phyloP scores from a whole-genome alignment of 2,888 invertebrate genomes.

The Calliscelio sp. region DNA sequence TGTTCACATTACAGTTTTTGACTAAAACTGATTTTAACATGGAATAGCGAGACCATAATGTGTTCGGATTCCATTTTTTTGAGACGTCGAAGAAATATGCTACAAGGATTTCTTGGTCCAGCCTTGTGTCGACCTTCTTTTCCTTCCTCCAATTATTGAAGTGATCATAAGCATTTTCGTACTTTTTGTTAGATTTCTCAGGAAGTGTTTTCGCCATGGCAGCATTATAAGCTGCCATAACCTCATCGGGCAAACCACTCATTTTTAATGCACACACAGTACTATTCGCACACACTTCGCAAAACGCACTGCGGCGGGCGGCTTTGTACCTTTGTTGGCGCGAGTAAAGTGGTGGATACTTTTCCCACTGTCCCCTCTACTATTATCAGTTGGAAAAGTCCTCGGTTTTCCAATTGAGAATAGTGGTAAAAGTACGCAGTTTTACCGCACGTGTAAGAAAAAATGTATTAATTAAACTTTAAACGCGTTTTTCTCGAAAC shows the following conservation, averaged over 20 bases:
- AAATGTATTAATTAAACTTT: too few relatives aligned
- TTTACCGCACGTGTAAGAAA: too few relatives aligned
- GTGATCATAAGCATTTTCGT: not conserved
- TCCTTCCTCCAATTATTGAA: not conserved
- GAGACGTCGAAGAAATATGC: not conserved
- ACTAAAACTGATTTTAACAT: not conserved
- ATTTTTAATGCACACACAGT: too few relatives aligned
- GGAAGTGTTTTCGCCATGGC: slow-evolving; percentile 2
- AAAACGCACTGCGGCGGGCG: too few relatives aligned
- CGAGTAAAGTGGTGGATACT: too few relatives aligned
- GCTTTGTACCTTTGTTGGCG: too few relatives aligned
- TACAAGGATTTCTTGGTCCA: not conserved
- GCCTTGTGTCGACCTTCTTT: not conserved
- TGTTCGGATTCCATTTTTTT: not conserved
- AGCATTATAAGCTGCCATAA: slow-evolving; percentile 4
- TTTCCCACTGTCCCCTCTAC: too few relatives aligned
- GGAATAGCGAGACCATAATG: slow-evolving; percentile 7
- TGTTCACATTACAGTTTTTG: not conserved
- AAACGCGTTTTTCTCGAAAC: too few relatives aligned
- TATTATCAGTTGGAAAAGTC: too few relatives aligned
- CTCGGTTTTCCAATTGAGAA: too few relatives aligned
- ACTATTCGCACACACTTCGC: too few relatives aligned
- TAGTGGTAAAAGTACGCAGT: too few relatives aligned
- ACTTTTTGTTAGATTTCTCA: not conserved
- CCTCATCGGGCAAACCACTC: not conserved